Evolutionary conservation across 1,140 invertebrate species (phyloP).

Genomic region (Bombus huntii): DNA sequence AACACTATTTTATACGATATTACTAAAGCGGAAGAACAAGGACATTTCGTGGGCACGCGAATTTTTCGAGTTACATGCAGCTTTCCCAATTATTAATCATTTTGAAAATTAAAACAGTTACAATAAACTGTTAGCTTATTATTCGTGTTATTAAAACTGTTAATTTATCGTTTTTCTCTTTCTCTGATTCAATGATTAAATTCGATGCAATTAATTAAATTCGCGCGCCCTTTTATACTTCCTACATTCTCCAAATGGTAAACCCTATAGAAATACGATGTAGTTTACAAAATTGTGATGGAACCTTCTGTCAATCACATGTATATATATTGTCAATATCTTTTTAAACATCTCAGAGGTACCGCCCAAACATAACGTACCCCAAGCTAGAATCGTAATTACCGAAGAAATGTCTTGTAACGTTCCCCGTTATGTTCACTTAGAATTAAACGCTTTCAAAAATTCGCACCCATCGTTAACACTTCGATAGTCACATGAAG

Average conservation of each 20-base stretch:
- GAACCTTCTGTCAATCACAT: conserved; percentile 50
- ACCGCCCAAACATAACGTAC: conserved; percentile 38
- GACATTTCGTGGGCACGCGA: not conserved
- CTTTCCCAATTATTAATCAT: not conserved
- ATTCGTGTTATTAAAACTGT: not conserved
- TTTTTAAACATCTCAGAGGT: conserved; percentile 51
- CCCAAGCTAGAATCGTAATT: conserved; percentile 45
- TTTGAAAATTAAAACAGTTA: not conserved
- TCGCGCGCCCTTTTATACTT: not conserved
- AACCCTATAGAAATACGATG: conserved; percentile 51
- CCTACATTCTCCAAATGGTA: conserved; percentile 33
- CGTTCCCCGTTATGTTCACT: conserved; percentile 19
- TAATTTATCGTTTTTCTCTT: not conserved
- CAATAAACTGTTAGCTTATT: not conserved
- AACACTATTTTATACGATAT: conserved; percentile 29
- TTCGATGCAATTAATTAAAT: not conserved
- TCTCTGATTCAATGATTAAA: too few relatives aligned
- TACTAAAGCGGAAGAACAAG: conserved; percentile 28
- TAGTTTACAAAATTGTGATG: conserved; percentile 55
- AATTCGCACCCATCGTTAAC: conserved; percentile 12
- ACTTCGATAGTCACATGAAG: conserved; percentile 22
- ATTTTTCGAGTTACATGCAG: not conserved
- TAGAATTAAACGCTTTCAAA: conserved; percentile 51
- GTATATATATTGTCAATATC: conserved; percentile 58
- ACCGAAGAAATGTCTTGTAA: conserved; percentile 37